A percentile compares a stretch with the other conserved stretches of the same genome.
These are phyloP conservation scores for Actinemys pallida DNA, from an alignment of 2,113 vertebrate genomes.

Conservation along the genomic window DNA sequence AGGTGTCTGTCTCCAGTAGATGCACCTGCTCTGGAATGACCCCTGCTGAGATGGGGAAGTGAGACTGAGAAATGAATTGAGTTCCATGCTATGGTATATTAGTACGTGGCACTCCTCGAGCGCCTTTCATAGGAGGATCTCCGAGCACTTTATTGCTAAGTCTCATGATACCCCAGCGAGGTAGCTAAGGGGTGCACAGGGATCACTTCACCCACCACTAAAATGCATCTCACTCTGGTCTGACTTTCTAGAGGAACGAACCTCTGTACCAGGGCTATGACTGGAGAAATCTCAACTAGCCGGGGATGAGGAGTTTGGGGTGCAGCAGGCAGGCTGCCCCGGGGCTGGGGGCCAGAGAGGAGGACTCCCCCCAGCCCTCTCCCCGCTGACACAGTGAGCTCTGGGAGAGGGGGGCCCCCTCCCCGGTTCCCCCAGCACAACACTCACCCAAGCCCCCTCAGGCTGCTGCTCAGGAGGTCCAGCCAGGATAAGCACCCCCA, in stretches of 20 bases:
- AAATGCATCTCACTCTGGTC: not conserved
- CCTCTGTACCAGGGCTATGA: not conserved
- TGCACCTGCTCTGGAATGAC: not conserved
- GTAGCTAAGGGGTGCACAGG: not conserved
- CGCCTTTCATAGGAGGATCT: not conserved
- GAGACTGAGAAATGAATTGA: not conserved
- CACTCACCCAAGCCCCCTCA: too few species aligned
- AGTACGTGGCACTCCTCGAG: not conserved
- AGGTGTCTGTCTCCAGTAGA: not conserved
- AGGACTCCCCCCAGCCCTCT: too few species aligned
- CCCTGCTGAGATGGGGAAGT: not conserved
- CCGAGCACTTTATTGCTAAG: not conserved
- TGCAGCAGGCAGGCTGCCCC: too few species aligned
- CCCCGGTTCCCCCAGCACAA: too few species aligned
- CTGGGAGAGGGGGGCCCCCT: too few species aligned
- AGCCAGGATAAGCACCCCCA: too few species aligned
- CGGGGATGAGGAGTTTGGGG: not conserved
- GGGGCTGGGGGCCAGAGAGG: too few species aligned
- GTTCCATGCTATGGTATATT: not conserved
- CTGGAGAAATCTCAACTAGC: not conserved
- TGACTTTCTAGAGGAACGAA: not conserved
- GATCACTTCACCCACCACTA: not conserved
- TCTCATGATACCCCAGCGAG: not conserved
- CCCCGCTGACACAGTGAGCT: too few species aligned
- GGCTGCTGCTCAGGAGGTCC: too few species aligned